These are phyloP conservation scores for Tauraco erythrolophus DNA, from an alignment of 2,113 vertebrate genomes.

Conservation along the genomic window DNA sequence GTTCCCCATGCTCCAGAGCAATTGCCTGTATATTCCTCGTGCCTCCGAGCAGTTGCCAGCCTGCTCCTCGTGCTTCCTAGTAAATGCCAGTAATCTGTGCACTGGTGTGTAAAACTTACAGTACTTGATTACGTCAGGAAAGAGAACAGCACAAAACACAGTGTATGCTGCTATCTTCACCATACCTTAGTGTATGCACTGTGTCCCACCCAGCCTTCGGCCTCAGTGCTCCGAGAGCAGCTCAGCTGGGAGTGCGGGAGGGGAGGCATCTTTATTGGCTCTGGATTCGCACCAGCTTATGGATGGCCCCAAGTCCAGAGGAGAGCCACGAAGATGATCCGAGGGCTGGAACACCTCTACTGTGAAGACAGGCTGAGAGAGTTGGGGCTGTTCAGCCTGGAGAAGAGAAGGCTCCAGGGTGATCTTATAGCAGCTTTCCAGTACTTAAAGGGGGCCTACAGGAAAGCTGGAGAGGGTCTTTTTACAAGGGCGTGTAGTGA, in stretches of 20 bases:
- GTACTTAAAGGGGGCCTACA: not conserved
- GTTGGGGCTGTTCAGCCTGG: not conserved
- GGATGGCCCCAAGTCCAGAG: not conserved
- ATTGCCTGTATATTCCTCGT: slow-evolving; percentile 29
- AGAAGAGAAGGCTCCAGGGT: not conserved
- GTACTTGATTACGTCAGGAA: slow-evolving; percentile 11
- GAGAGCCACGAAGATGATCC: not conserved
- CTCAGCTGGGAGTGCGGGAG: not conserved
- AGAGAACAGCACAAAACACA: not conserved
- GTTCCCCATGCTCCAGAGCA: slow-evolving; percentile 32
- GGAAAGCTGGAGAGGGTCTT: not conserved
- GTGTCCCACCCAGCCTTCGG: not conserved
- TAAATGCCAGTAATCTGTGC: slow-evolving; percentile 53
- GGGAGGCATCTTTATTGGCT: not conserved
- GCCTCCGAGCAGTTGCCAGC: slow-evolving; percentile 51
- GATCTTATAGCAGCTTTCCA: not conserved
- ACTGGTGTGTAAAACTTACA: slow-evolving; percentile 37
- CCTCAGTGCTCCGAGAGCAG: not conserved
- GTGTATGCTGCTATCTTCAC: not conserved
- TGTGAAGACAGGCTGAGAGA: not conserved
- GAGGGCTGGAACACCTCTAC: not conserved
- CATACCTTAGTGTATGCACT: not conserved
- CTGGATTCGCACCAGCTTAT: not conserved
- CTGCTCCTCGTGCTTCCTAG: slow-evolving; percentile 34
- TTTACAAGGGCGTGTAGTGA: not conserved